phyloP scores from a whole-genome alignment of 2,888 invertebrate genomes.

The Eupithecia abbreviata region DNA sequence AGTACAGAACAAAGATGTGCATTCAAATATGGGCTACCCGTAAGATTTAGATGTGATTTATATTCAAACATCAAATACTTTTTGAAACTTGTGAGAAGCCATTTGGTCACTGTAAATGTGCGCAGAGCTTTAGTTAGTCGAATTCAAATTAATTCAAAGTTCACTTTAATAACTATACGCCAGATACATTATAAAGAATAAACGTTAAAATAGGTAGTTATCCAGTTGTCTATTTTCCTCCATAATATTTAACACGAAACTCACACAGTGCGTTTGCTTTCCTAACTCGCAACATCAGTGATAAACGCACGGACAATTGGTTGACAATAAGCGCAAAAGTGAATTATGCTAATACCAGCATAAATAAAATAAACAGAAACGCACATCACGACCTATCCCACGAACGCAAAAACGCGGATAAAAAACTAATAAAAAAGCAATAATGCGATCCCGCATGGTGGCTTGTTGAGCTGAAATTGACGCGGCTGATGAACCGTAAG shows the following conservation, averaged over 20 bases:
- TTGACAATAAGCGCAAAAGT: constrained; percentile 66
- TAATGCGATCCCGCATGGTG: constrained; percentile 82
- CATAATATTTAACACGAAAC: neutral
- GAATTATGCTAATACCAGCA: constrained; percentile 83
- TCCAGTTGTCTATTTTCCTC: neutral
- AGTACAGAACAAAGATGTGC: too few relatives aligned
- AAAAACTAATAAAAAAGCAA: constrained; percentile 82
- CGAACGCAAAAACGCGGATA: constrained; percentile 79
- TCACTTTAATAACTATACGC: neutral
- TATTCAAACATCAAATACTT: too few relatives aligned
- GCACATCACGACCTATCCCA: constrained; percentile 78
- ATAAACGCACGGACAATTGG: constrained; percentile 64
- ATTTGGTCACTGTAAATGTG: too few relatives aligned
- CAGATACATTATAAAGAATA: neutral
- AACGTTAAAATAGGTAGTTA: neutral
- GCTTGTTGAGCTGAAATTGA: constrained; percentile 80
- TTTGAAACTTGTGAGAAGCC: too few relatives aligned
- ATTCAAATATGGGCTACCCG: too few relatives aligned
- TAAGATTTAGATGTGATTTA: too few relatives aligned
- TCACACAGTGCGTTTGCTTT: neutral
- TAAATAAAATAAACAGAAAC: constrained; percentile 61
- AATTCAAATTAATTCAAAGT: neutral
- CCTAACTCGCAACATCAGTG: constrained; percentile 47
- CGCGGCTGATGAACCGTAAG: constrained; percentile 77
- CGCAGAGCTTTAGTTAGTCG: neutral